A percentile compares a stretch with the other conserved stretches of the same genome.
These are phyloP conservation scores for Antheraea yamamai DNA, from an alignment of 2,888 invertebrate species.

Conservation along the genomic window DNA sequence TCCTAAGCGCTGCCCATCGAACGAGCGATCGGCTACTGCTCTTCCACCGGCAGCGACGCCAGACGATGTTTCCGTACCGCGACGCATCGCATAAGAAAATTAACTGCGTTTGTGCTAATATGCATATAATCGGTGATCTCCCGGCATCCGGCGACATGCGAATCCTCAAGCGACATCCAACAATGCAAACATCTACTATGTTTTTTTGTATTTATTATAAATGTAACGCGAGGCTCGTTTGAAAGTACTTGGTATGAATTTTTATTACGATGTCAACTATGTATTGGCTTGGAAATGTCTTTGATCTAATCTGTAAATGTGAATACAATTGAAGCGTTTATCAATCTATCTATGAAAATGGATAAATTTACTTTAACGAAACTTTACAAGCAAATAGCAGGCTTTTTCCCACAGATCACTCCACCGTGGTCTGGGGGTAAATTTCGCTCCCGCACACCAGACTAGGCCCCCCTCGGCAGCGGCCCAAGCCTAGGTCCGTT, in stretches of 20 bases:
- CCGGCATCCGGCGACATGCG: constrained; percentile 49
- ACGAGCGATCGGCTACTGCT: neutral
- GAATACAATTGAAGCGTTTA: too few relatives aligned
- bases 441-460: too few relatives aligned
- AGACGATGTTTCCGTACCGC: constrained; percentile 49
- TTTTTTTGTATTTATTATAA: constrained; percentile 3
- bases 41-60: constrained; percentile 22
- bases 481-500: too few relatives aligned
- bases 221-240: neutral
- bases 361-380: too few relatives aligned
- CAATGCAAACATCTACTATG: constrained; percentile 14
- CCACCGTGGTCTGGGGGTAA: too few relatives aligned
- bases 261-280: neutral
- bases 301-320: neutral
- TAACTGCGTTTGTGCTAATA: constrained; percentile 57
- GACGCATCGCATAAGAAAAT: constrained; percentile 54
- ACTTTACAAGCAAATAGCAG: too few relatives aligned
- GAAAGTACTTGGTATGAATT: neutral
- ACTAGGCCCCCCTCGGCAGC: too few relatives aligned
- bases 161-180: constrained; percentile 15
- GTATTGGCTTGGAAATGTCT: neutral
- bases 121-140: constrained; percentile 65
- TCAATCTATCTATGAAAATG: too few relatives aligned
- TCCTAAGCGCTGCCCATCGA: constrained; percentile 17
- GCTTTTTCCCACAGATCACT: too few relatives aligned